These are phyloP conservation scores for Lepilemur ruficaudatus DNA, from an alignment of 2,797 vertebrate genomes.

Conservation along the genomic window DNA sequence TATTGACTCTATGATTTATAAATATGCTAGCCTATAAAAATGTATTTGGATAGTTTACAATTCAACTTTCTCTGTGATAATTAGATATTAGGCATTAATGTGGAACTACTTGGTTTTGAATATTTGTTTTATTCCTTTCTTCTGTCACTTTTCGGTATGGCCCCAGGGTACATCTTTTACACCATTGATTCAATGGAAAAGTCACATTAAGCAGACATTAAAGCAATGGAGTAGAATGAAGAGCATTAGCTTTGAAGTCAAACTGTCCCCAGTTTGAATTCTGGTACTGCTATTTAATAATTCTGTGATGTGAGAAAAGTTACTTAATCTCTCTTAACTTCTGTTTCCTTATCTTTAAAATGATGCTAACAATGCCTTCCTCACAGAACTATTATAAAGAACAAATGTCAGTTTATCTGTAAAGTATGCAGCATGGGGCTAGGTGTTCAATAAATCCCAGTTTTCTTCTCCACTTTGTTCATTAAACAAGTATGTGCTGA, in stretches of 20 bases:
- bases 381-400: conserved; percentile 92
- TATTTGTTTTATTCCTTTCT: background rate
- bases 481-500: background rate
- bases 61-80: background rate
- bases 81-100: conserved; percentile 60
- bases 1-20: background rate
- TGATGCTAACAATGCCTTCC: conserved; percentile 63
- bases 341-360: background rate
- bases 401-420: conserved; percentile 92
- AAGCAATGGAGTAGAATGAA: background rate
- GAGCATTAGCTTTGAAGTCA: background rate
- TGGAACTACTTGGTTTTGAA: background rate
- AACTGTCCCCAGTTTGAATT: background rate
- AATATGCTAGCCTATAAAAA: background rate
- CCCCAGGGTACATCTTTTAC: background rate
- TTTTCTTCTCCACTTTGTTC: conserved; percentile 8
- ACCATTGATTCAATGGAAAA: background rate
- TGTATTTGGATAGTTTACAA: background rate
- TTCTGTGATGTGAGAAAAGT: background rate
- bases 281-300: background rate
- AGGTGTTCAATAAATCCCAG: background rate
- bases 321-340: background rate
- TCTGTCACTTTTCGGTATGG: background rate
- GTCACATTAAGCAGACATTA: background rate
- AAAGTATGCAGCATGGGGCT: background rate